Evolutionary conservation across 2,113 vertebrate species (phyloP).

Genomic region (Neomonachus schauinslandi): DNA sequence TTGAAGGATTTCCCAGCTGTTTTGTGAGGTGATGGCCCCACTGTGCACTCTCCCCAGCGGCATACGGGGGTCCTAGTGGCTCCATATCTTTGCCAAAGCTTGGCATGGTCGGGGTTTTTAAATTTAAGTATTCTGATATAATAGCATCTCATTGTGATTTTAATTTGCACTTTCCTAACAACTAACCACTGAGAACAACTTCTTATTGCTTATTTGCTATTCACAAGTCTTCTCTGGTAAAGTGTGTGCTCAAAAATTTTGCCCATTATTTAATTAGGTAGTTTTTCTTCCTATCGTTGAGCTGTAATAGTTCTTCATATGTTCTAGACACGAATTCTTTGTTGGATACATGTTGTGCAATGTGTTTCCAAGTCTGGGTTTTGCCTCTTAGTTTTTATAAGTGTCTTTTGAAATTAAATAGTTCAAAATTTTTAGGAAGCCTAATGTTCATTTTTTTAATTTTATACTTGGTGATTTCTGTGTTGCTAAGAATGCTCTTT

Average conservation of each 20-base stretch:
- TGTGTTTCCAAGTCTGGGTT: background rate
- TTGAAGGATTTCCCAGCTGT: background rate
- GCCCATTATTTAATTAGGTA: background rate
- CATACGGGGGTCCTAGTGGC: background rate
- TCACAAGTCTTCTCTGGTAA: background rate
- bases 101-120: background rate
- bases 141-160: background rate
- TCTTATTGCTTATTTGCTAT: background rate
- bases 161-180: background rate
- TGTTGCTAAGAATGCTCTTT: background rate
- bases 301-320: background rate
- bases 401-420: background rate
- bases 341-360: background rate
- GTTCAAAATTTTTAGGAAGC: background rate
- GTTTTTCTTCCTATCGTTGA: background rate
- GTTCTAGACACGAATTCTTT: background rate
- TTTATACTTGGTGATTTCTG: background rate
- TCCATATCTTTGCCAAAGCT: background rate
- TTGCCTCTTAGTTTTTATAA: background rate
- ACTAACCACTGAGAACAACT: background rate
- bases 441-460: background rate
- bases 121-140: background rate
- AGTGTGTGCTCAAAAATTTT: background rate
- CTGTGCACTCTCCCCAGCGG: accelerated
- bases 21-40: background rate